Evolutionary conservation across 2,113 vertebrate genomes (phyloP).

Genomic region (Trochalopteron elliotii): DNA sequence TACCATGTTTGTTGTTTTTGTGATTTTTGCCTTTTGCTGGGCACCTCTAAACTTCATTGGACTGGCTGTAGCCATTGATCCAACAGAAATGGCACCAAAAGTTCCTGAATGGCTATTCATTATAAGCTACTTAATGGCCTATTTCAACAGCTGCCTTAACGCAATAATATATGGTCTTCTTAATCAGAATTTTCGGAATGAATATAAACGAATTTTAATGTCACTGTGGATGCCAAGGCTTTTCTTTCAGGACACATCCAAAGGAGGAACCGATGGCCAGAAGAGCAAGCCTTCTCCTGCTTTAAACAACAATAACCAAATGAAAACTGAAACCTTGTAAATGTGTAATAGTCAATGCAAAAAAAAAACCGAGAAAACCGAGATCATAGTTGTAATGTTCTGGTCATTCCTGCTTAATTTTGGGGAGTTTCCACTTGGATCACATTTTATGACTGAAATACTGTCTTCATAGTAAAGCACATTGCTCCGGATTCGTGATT

Average conservation of each 20-base stretch:
- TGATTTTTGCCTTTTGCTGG: conserved; percentile 93
- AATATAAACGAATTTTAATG: conserved; percentile 87
- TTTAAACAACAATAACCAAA: conserved; percentile 80
- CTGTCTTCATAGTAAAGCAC: conserved; percentile 16
- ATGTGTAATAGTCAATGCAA: not conserved
- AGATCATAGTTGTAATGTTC: not conserved
- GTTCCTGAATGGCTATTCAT: conserved; percentile 91
- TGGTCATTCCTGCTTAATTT: not conserved
- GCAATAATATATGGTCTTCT: conserved; percentile 90
- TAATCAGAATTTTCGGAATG: conserved; percentile 90
- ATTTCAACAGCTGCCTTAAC: conserved; percentile 95
- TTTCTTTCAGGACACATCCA: conserved; percentile 83
- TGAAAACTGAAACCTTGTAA: conserved; percentile 67
- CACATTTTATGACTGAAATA: not conserved
- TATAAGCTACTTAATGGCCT: conserved; percentile 92
- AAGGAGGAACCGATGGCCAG: conserved; percentile 75
- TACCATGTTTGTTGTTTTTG: conserved; percentile 92
- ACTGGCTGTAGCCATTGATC: conserved; percentile 84
- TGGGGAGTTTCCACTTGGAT: not conserved
- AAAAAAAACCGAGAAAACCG: not conserved
- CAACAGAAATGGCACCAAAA: conserved; percentile 77
- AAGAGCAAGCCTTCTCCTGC: conserved; percentile 82
- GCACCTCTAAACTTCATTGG: conserved; percentile 91
- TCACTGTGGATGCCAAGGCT: conserved; percentile 82
- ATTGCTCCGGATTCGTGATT: not conserved